A percentile compares a stretch with the other conserved stretches of the same genome.
These are phyloP conservation scores for Triplophysa tibetana DNA, from an alignment of 2,113 vertebrate genomes.

Conservation along the genomic window DNA sequence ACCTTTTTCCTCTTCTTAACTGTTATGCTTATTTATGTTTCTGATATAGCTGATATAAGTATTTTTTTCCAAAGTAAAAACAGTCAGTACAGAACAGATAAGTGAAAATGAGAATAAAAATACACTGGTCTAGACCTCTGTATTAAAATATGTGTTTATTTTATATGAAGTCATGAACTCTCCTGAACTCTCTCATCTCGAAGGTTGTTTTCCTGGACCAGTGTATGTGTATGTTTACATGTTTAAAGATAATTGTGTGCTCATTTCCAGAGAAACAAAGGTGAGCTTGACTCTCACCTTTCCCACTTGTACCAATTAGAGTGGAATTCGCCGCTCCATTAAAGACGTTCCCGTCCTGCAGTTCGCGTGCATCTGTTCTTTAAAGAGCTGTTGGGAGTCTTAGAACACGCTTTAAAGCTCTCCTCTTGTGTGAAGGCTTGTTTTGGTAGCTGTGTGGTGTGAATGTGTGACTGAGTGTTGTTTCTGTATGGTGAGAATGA, in stretches of 20 bases:
- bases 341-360: neutral
- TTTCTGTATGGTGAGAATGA: neutral
- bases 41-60: too few relatives aligned
- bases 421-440: neutral
- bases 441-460: conserved; percentile 2
- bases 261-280: conserved; percentile 8
- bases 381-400: neutral
- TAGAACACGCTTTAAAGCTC: neutral
- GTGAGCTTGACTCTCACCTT: conserved; percentile 19
- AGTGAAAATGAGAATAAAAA: too few relatives aligned
- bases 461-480: conserved; percentile 1
- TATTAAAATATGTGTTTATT: too few relatives aligned
- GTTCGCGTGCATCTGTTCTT: neutral
- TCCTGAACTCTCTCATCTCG: conserved; percentile 15
- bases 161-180: neutral
- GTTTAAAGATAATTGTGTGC: conserved; percentile 1
- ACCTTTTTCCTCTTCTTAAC: too few relatives aligned
- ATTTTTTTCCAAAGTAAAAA: too few relatives aligned
- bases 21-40: too few relatives aligned
- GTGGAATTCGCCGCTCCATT: conserved; percentile 1
- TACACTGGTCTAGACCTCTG: too few relatives aligned
- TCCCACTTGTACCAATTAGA: conserved; percentile 54
- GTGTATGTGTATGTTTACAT: conserved; percentile 7
- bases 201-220: neutral
- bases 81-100: too few relatives aligned